These are phyloP conservation scores for Tipula lateralis DNA, from an alignment of 2,888 invertebrate species.

Conservation along the genomic window DNA sequence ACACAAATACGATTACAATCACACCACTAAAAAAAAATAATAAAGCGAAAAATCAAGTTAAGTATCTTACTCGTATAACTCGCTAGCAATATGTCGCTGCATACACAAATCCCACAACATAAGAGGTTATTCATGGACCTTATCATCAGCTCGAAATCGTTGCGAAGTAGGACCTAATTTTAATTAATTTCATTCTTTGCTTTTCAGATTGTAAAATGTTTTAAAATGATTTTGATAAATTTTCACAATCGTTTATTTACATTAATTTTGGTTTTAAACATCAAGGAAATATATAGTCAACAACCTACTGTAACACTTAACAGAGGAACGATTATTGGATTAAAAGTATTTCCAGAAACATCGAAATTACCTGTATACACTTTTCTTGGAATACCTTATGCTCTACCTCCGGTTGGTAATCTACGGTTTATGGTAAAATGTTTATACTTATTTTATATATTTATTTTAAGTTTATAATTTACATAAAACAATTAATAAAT, in stretches of 20 bases:
- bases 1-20: no score
- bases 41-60: no score
- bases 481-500: not conserved
- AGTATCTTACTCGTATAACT: no score
- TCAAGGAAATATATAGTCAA: not conserved
- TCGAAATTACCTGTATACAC: conserved; percentile 60
- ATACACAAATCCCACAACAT: no score
- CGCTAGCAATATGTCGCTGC: no score
- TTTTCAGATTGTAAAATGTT: not conserved
- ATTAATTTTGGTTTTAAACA: not conserved
- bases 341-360: conserved; percentile 61
- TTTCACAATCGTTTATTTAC: not conserved
- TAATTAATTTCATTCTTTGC: not conserved
- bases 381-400: conserved; percentile 76
- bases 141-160: no score
- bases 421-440: conserved; percentile 65
- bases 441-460: no score
- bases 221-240: not conserved
- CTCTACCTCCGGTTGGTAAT: conserved; percentile 67
- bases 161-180: no score
- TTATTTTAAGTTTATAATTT: not conserved
- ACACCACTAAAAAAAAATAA: no score
- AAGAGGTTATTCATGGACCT: no score
- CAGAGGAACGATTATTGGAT: conserved; percentile 58
- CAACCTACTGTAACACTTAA: conserved; percentile 54